phyloP scores from a whole-genome alignment of 2,113 vertebrate genomes.

The Symphodus melops region DNA sequence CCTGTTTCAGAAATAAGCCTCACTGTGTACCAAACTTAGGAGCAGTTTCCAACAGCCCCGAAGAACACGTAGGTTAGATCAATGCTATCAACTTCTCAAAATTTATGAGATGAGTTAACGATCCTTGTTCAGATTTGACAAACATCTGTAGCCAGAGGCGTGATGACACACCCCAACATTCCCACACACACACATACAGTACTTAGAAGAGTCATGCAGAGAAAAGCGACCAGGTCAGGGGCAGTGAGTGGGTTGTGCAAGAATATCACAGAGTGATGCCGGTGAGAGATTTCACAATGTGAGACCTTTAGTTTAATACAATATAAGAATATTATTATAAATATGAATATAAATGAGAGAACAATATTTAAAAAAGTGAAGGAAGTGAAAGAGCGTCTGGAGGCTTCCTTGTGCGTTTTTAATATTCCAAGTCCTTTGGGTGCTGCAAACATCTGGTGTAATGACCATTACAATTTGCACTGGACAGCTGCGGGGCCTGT shows the following conservation, averaged over 20 bases:
- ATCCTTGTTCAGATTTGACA: conserved; percentile 28
- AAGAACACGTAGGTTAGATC: conserved; percentile 9
- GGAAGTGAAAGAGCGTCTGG: conserved; percentile 48
- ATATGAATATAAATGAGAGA: conserved; percentile 24
- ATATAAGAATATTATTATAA: conserved; percentile 1
- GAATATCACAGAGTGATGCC: conserved; percentile 47
- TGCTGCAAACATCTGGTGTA: conserved; percentile 62
- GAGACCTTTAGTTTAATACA: conserved; percentile 36
- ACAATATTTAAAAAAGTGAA: conserved; percentile 45
- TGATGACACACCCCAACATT: conserved; percentile 44
- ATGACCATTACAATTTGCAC: conserved; percentile 58
- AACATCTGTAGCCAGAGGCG: conserved; percentile 50
- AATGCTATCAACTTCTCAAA: conserved; percentile 7
- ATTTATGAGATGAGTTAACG: conserved; percentile 27
- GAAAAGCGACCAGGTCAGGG: conserved; percentile 59
- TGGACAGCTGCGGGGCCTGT: conserved; percentile 50
- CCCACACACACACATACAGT: conserved; percentile 14
- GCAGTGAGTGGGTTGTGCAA: conserved; percentile 50
- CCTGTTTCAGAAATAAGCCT: conserved; percentile 18
- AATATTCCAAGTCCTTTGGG: conserved; percentile 39
- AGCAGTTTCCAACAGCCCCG: background rate
- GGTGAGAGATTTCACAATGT: conserved; percentile 59
- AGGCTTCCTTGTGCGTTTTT: conserved; percentile 49
- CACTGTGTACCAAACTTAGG: conserved; percentile 14
- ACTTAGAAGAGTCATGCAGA: conserved; percentile 46